phyloP scores from a whole-genome alignment of 2,888 invertebrate species.

The Ryuthela nishihirai region DNA sequence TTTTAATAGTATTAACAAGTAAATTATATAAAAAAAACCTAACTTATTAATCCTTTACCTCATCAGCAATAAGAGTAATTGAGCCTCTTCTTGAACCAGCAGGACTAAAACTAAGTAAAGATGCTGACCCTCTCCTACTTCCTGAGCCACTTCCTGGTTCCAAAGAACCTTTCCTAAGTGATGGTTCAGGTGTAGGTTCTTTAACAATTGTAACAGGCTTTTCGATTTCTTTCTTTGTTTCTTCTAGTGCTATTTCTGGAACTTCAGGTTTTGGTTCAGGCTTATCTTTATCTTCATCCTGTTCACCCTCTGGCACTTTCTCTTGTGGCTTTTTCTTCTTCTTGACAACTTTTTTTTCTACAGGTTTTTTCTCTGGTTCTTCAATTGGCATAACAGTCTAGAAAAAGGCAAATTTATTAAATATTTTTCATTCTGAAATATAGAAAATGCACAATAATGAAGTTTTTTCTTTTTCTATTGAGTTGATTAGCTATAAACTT shows the following conservation, averaged over 20 bases:
- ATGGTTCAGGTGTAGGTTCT: slow-evolving; percentile 36
- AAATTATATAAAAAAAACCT: no score
- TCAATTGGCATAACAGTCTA: no score
- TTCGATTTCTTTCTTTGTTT: slow-evolving; percentile 1
- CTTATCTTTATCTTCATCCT: slow-evolving; percentile 9
- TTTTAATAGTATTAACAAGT: no score
- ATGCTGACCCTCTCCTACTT: slow-evolving; percentile 17
- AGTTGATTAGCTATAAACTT: no score
- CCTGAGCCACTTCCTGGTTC: slow-evolving; percentile 18
- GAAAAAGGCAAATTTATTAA: no score
- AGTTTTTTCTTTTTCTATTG: no score
- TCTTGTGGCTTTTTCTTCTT: slow-evolving; percentile 33
- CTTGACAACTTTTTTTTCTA: slow-evolving; percentile 26
- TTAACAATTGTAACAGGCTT: slow-evolving; percentile 22
- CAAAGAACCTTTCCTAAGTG: slow-evolving; percentile 13
- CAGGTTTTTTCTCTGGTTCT: slow-evolving; percentile 19
- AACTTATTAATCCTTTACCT: no score
- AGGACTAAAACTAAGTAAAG: slow-evolving; percentile 11
- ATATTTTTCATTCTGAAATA: no score
- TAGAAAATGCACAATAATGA: no score
- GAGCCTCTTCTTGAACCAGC: slow-evolving; percentile 24
- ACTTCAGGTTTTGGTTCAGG: slow-evolving; percentile 3
- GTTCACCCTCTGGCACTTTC: slow-evolving; percentile 5
- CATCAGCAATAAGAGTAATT: slow-evolving; percentile 41
- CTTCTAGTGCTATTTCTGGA: slow-evolving; percentile 7